Evolutionary conservation across 2,797 vertebrate genomes (phyloP), one percentile per base, ranked within the genome.

Genomic region (Nannoperca obscura): DNA sequence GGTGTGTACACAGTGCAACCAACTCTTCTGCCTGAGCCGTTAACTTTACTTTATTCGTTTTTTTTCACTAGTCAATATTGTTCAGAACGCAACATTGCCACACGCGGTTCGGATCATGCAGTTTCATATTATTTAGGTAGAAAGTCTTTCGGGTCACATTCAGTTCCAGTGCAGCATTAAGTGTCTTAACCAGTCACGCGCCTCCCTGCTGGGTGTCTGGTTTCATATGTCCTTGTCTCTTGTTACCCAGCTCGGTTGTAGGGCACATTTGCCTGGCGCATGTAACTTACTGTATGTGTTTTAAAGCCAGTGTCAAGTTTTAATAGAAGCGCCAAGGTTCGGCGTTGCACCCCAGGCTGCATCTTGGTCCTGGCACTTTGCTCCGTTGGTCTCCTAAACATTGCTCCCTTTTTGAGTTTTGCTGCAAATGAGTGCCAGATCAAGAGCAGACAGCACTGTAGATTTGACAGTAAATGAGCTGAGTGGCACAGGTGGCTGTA

Each of bases 201-300:
- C 76, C 78, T 92, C 76, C 85, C 66, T 53, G 83, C 84, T 80
- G 81, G 85, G 91, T 91, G 84, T 92, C 88, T 83, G 88, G 77
- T 94, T 94, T 93, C 92, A 86, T 85, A 63, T 83, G 87, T 85
- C 87, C 90, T 90, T 88, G 87, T 92, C 85, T 93, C 89, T 70
- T 64, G 86, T 93, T 92, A 91, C 92, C 65, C 70, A 30, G 74
- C 82, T 87, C 54, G 46, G 76, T 84, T 88, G 85, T 83, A 82
- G 80, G 90, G 27, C 86, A 87, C 88, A 83, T 89, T 84, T 72
- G 53, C 64, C 52, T 38, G 58, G 62, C 83, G 59, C 61, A 22
- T 80, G 22, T 67, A 69, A 75, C 75, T 82, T 74, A 83, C 80
- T 81, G 79, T 83, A 77, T 80, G 71, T 83, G 78, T 90, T 27